A percentile compares a stretch with the other conserved stretches of the same genome.
These are phyloP conservation scores for Nymphalis c-album DNA, from an alignment of 2,888 invertebrate genomes.

Conservation along the genomic window DNA sequence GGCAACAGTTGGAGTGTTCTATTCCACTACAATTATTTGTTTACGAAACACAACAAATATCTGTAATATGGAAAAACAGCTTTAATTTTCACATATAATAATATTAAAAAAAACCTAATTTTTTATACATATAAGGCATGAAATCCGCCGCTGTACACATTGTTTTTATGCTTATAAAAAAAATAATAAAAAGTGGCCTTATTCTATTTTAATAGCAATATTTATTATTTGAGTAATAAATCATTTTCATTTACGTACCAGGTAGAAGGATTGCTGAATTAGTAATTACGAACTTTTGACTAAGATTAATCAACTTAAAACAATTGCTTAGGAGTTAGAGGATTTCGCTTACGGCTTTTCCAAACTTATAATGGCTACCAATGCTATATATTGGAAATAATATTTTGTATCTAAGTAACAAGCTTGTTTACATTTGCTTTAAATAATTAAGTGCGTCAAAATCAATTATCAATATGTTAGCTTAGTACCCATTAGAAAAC, in stretches of 20 bases:
- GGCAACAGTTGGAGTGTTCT: background rate
- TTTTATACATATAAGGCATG: no score
- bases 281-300: slow-evolving; percentile 23
- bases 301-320: slow-evolving; percentile 27
- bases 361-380: slow-evolving; percentile 24
- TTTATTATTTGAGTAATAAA: background rate
- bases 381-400: slow-evolving; percentile 14
- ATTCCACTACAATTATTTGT: background rate
- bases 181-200: background rate
- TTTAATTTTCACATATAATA: no score
- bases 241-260: background rate
- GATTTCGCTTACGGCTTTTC: slow-evolving; percentile 21
- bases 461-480: no score
- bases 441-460: background rate
- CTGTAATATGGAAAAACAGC: no score
- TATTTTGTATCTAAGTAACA: background rate
- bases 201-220: background rate
- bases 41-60: background rate
- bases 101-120: no score
- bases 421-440: slow-evolving; percentile 11
- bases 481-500: background rate
- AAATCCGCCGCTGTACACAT: no score
- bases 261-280: slow-evolving; percentile 16
- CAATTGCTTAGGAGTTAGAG: slow-evolving; percentile 27
- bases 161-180: no score